phyloP scores from a whole-genome alignment of 2,113 vertebrate genomes.

The Cebus imitator region DNA sequence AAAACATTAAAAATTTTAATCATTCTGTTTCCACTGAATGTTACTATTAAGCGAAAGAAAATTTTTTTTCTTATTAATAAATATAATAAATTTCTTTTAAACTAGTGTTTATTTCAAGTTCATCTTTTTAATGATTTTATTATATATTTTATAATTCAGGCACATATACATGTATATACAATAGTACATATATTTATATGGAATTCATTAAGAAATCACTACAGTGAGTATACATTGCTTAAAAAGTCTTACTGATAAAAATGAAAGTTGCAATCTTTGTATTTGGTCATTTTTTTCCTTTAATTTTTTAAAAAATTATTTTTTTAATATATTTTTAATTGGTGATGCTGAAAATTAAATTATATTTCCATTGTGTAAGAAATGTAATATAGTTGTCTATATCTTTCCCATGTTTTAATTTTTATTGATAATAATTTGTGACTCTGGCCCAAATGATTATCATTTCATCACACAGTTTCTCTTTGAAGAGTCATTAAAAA shows the following conservation, averaged over 20 bases:
- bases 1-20: neutral
- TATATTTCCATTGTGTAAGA: neutral
- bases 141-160: neutral
- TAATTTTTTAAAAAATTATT: neutral
- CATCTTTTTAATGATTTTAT: neutral
- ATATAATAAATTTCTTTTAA: neutral
- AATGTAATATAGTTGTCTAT: neutral
- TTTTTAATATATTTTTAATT: conserved; percentile 3
- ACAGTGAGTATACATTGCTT: neutral
- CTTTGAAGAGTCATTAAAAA: neutral
- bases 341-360: neutral
- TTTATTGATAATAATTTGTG: conserved; percentile 2
- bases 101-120: conserved; percentile 5
- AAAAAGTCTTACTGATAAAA: conserved; percentile 17
- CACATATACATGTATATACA: neutral
- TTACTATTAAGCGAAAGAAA: neutral
- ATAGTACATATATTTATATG: neutral
- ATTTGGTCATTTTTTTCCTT: neutral
- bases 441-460: neutral
- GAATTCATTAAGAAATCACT: neutral
- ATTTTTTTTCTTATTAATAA: neutral
- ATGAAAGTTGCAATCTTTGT: neutral
- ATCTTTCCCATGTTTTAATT: neutral
- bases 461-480: neutral
- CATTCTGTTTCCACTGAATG: neutral